Evolutionary conservation across 2,797 vertebrate species (phyloP).

Genomic region (Xiphorhynchus erythropygius): DNA sequence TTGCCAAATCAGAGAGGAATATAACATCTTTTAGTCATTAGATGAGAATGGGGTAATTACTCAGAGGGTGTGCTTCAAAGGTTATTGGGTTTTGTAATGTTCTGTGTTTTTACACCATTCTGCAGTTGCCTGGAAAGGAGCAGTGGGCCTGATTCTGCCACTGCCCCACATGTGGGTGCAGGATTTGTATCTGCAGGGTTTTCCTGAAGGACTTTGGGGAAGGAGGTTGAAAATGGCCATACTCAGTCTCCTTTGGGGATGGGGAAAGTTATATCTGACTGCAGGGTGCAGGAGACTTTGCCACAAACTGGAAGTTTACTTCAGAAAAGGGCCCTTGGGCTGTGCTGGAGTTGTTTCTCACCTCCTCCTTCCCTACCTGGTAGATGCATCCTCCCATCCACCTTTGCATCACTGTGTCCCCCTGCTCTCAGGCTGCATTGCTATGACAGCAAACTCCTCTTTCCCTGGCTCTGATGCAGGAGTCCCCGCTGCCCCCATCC

Average conservation of each 20-base stretch:
- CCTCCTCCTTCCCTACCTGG: neutral
- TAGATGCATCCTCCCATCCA: neutral
- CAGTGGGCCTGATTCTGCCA: neutral
- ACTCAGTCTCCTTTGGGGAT: neutral
- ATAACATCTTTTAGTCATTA: slow-evolving; percentile 77
- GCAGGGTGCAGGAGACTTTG: neutral
- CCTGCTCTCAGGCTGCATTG: neutral
- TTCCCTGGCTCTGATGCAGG: neutral
- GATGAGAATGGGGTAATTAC: slow-evolving; percentile 67
- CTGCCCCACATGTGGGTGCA: neutral
- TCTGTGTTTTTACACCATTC: slow-evolving; percentile 50
- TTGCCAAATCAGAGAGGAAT: slow-evolving; percentile 69
- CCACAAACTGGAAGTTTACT: neutral
- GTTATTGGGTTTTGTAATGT: slow-evolving; percentile 58
- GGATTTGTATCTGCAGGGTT: neutral
- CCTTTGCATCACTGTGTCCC: neutral
- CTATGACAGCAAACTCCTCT: neutral
- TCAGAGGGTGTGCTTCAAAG: slow-evolving; percentile 69
- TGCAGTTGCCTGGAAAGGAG: slow-evolving; percentile 47
- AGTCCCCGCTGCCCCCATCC: neutral
- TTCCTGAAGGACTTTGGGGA: neutral
- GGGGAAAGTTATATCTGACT: neutral
- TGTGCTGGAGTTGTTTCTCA: neutral
- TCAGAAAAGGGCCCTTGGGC: neutral
- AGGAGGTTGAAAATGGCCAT: neutral